Evolutionary conservation across 1,140 invertebrate species (phyloP).

Genomic region (Popillia japonica): DNA sequence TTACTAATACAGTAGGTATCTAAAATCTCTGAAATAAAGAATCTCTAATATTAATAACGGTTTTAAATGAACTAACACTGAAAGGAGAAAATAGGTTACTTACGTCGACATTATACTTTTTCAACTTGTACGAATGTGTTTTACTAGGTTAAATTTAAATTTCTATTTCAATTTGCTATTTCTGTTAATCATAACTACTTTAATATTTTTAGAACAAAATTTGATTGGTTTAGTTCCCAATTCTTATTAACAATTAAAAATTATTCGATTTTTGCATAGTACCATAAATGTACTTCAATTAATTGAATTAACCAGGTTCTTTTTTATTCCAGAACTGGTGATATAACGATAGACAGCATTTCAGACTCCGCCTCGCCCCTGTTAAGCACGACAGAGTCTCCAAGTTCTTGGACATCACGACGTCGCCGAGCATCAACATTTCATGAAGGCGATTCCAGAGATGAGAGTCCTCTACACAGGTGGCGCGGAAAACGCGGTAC

Average conservation of each 20-base stretch:
- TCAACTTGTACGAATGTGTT: not conserved
- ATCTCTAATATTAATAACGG: no score
- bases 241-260: not conserved
- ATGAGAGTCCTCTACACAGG: conserved; percentile 55
- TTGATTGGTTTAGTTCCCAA: not conserved
- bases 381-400: conserved; percentile 34
- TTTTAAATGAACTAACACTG: no score
- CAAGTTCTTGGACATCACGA: conserved; percentile 48
- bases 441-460: conserved; percentile 61
- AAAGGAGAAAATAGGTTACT: no score
- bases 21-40: no score
- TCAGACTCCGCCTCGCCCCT: conserved; percentile 20
- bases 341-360: conserved; percentile 16
- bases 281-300: not conserved
- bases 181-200: not conserved
- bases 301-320: not conserved
- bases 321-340: conserved; percentile 15
- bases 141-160: no score
- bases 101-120: not conserved
- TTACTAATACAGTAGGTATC: not conserved
- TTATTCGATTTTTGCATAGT: not conserved
- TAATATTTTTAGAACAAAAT: not conserved
- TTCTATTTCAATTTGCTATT: not conserved
- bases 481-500: conserved; percentile 59
- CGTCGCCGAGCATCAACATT: conserved; percentile 65